A percentile compares a stretch with the other conserved stretches of the same genome.
These are phyloP conservation scores for Plebejus melissa DNA, from an alignment of 2,888 invertebrate genomes.

Conservation along the genomic window DNA sequence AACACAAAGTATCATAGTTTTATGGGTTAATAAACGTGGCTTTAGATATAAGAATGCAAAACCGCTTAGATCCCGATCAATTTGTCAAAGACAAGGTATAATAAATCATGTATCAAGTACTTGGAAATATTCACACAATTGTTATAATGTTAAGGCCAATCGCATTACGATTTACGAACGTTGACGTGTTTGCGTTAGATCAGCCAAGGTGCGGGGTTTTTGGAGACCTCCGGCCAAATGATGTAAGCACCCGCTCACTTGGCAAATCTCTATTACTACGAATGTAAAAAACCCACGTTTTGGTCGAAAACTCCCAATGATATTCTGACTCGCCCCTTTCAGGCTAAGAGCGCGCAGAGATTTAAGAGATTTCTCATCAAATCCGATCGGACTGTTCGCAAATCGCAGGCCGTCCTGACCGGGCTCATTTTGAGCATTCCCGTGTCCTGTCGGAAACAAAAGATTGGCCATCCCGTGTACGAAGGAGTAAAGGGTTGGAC, in stretches of 20 bases:
- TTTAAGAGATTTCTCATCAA: no score
- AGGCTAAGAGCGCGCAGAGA: no score
- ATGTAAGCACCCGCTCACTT: slow-evolving; percentile 3
- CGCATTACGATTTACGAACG: not conserved
- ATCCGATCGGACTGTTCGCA: no score
- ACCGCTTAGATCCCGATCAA: not conserved
- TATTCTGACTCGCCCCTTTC: no score
- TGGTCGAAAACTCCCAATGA: not conserved
- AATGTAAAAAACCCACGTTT: not conserved
- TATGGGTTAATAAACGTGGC: no score
- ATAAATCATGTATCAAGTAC: not conserved
- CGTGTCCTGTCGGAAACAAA: no score
- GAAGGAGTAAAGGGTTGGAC: no score
- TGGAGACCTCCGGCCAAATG: not conserved
- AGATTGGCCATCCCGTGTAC: no score
- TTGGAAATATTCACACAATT: slow-evolving; percentile 19
- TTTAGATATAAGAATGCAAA: not conserved
- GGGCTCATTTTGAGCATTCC: no score
- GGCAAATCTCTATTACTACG: not conserved
- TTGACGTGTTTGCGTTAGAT: not conserved
- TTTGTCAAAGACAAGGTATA: slow-evolving; percentile 17
- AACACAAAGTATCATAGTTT: no score
- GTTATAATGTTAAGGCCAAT: slow-evolving; percentile 24
- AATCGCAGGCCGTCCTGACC: no score
- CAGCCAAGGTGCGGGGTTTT: not conserved